Evolutionary conservation across 2,888 invertebrate species (phyloP).

Genomic region (Phragmatobia fuliginosa): DNA sequence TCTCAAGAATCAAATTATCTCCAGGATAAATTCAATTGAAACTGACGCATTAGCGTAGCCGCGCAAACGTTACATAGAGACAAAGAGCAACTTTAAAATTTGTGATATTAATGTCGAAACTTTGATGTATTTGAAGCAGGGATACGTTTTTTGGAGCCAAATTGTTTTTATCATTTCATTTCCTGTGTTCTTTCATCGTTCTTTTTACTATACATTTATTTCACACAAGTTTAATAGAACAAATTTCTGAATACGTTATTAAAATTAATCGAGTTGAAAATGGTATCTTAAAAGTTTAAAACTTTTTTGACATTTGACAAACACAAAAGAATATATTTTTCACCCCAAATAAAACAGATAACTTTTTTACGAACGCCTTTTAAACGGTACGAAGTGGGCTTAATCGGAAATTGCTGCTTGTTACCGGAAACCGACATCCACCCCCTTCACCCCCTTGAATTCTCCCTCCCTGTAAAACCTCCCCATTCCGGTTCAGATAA

Average conservation of each 20-base stretch:
- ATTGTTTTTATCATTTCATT: too few relatives aligned
- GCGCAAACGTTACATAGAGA: too few relatives aligned
- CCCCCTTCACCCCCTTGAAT: constrained; percentile 12
- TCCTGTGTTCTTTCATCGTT: not conserved
- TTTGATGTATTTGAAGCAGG: too few relatives aligned
- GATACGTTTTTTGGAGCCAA: too few relatives aligned
- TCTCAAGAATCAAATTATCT: too few relatives aligned
- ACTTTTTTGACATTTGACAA: not conserved
- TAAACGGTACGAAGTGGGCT: constrained; percentile 39
- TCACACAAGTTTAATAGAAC: not conserved
- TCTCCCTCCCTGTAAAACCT: constrained; percentile 5
- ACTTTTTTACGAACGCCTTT: constrained; percentile 32
- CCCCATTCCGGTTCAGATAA: constrained; percentile 47
- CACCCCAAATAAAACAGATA: constrained; percentile 8
- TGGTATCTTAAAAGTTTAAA: not conserved
- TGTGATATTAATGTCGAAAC: too few relatives aligned
- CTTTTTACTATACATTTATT: not conserved
- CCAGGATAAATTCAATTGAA: too few relatives aligned
- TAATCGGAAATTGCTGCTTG: constrained; percentile 57
- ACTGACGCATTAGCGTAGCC: too few relatives aligned
- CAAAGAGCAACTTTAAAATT: too few relatives aligned
- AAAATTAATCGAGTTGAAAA: not conserved
- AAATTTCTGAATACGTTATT: not conserved
- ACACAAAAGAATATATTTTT: constrained; percentile 3
- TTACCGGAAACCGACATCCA: constrained; percentile 48